phyloP scores from a whole-genome alignment of 2,797 vertebrate species.

The Thunnus albacares region DNA sequence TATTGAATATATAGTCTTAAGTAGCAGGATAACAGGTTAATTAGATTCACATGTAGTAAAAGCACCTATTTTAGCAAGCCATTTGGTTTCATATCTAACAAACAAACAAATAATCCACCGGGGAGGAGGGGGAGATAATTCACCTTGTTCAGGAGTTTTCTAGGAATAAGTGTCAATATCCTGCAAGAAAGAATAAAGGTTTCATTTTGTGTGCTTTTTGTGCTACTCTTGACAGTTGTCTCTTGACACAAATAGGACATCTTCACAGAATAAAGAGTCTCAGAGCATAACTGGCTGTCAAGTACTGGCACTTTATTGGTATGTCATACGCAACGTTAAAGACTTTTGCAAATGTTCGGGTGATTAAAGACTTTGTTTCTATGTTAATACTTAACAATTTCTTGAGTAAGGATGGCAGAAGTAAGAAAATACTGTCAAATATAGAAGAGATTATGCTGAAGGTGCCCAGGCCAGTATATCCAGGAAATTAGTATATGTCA shows the following conservation, averaged over 20 bases:
- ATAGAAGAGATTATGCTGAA: not conserved
- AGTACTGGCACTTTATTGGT: not conserved
- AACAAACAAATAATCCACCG: not conserved
- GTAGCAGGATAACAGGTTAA: not conserved
- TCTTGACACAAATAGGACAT: constrained; percentile 2
- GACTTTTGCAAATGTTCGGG: too few species aligned
- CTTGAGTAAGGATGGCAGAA: not conserved
- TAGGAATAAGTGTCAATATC: not conserved
- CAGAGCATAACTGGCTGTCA: not conserved
- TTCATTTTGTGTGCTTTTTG: constrained; percentile 14
- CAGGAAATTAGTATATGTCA: too few species aligned
- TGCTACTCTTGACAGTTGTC: not conserved
- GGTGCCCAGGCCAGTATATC: too few species aligned
- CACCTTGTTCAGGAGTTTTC: not conserved
- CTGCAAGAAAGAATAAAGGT: not conserved
- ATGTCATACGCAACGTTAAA: not conserved
- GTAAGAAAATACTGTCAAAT: not conserved
- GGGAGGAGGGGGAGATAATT: not conserved
- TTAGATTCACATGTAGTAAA: not conserved
- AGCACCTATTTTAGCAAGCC: not conserved
- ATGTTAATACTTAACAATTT: not conserved
- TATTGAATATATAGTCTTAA: constrained; percentile 1
- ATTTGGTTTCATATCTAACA: not conserved
- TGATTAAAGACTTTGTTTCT: not conserved
- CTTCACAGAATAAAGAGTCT: not conserved